Evolutionary conservation across 2,888 invertebrate genomes (phyloP).

Genomic region (Polymixis lichenea): DNA sequence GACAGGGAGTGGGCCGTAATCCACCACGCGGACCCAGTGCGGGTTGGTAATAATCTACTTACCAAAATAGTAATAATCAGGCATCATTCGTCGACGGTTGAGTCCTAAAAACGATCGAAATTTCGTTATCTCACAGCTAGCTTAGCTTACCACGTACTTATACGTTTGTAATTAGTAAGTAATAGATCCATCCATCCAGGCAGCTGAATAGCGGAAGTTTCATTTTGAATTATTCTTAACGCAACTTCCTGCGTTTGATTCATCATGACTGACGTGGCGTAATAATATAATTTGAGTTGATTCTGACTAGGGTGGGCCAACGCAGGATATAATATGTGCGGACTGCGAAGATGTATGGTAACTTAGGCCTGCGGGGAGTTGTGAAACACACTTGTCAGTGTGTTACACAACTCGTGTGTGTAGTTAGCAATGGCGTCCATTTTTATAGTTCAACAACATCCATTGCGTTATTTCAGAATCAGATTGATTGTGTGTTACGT

Average conservation of each 20-base stretch:
- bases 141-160: slow-evolving; percentile 1
- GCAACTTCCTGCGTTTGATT: slow-evolving; percentile 21
- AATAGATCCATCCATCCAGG: background rate
- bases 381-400: too few relatives aligned
- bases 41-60: slow-evolving; percentile 12
- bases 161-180: background rate
- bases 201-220: slow-evolving; percentile 6
- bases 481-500: too few relatives aligned
- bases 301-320: background rate
- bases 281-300: slow-evolving; percentile 11
- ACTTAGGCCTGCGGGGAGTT: background rate
- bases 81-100: slow-evolving; percentile 60
- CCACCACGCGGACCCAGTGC: too few relatives aligned
- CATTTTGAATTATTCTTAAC: background rate
- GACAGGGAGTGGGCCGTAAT: too few relatives aligned
- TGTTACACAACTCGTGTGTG: too few relatives aligned
- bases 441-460: too few relatives aligned
- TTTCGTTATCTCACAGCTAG: background rate
- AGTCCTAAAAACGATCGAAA: slow-evolving; percentile 48
- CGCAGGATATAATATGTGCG: background rate
- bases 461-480: too few relatives aligned
- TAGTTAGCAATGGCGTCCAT: too few relatives aligned
- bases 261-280: slow-evolving; percentile 19
- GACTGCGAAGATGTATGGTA: background rate
- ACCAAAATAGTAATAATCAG: slow-evolving; percentile 65